A percentile compares a stretch with the other conserved stretches of the same genome.
Conservation (phyloP, 2,797 vertebrate species). For the Falco peregrinus region DNA sequence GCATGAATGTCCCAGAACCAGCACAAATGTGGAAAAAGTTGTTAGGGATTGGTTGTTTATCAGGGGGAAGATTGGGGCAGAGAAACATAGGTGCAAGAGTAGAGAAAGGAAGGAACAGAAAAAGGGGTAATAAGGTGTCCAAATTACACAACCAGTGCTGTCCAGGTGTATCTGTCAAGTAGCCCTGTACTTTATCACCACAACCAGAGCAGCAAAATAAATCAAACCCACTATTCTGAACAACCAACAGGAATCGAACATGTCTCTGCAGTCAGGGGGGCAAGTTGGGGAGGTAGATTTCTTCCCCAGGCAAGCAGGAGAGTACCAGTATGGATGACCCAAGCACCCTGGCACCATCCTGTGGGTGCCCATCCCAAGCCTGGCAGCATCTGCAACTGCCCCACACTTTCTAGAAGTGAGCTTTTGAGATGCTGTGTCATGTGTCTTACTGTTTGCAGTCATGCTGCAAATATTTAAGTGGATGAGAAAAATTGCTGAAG, state of each 20-base stretch:
- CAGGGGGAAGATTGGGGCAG: background rate
- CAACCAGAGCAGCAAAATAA: background rate
- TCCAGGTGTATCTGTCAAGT: background rate
- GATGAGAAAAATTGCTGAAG: background rate
- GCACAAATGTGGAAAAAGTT: background rate
- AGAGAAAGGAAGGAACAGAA: background rate
- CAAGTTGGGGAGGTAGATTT: background rate
- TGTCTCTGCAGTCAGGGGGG: background rate
- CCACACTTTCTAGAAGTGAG: background rate
- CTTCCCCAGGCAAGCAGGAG: background rate
- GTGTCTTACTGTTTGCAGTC: background rate
- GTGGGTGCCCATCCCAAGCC: background rate
- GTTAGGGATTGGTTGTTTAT: background rate
- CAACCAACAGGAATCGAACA: background rate
- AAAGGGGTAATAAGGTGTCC: background rate
- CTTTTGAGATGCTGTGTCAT: background rate
- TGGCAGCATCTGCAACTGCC: background rate
- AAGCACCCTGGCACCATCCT: too few species aligned
- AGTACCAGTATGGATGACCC: background rate
- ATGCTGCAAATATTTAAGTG: background rate
- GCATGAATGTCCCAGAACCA: background rate
- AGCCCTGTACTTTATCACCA: background rate
- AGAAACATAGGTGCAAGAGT: background rate
- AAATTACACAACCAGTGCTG: background rate
- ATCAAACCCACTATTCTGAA: background rate